Base-by-base conservation (phyloP, 2,888 invertebrate species). In the Mythimna ferrago region DNA sequence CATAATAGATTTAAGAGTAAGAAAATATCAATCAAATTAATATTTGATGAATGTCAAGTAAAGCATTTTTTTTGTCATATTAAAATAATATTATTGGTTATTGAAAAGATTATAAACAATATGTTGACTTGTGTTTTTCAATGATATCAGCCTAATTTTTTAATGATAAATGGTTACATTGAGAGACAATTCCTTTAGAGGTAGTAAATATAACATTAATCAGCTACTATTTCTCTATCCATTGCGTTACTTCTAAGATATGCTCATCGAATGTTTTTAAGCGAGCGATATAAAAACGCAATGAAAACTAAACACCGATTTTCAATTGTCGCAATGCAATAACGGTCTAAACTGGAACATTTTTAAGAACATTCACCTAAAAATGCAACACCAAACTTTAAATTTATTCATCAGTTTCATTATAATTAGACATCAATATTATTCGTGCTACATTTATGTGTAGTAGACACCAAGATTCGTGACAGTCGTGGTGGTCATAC, bases 141-240 rank as follows among this genome's bases (percentile, higher is more conserved):
- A 48, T 73, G n/a, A 56, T 72, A 56, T 26, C 76, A 60, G 66
- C 64, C 63, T 64, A 60, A 48, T 21, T 51, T 62, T 61, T 44
- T 9, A 32, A 76, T 35, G 38, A 60, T 54, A 44, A 58, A 56
- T 53, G 21, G 53, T 53, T 57, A 21, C 9, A 66, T 62, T 75
- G 53, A 71, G 56, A 64, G 41, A 66, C 41, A 79, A 82, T 81
- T 82, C 80, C 80, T 69, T 58, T 53, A 71, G 79, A 79, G 71
- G 82, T 79, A 82, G 68, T 38, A 16, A 64, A 53, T 57, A 54
- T 32, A 62, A 68, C 58, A 80, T 54, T 16, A 68, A 48, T 44
- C 19, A 62, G 7, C 65, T 71, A 62, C 65, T 71, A 62, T 16
- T 51, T 66, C 7, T 60, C 11, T 66, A 73, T 32, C 6, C 64